A percentile compares a stretch with the other conserved stretches of the same genome.
Conservation (phyloP, 2,113 vertebrate species). For the Entelurus aequoreus region DNA sequence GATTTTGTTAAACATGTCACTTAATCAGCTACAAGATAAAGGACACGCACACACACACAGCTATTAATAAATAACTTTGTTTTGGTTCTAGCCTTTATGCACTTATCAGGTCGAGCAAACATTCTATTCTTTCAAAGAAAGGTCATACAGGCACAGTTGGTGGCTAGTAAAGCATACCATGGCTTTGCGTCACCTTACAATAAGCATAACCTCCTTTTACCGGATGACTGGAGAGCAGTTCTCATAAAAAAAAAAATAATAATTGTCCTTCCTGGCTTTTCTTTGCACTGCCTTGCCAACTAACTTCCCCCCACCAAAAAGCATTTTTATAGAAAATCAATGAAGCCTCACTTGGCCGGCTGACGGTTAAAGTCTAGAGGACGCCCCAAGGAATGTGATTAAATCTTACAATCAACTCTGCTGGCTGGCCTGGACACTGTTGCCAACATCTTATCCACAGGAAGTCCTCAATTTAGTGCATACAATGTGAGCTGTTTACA, state of each 20-base stretch:
- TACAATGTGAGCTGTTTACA: slow-evolving; percentile 52
- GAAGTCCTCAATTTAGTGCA: slow-evolving; percentile 45
- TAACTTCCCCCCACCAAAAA: slow-evolving; percentile 33
- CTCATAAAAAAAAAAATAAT: slow-evolving; percentile 20
- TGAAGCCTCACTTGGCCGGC: slow-evolving; percentile 20
- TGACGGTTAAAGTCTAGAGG: slow-evolving; percentile 32
- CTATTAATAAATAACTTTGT: slow-evolving; percentile 37
- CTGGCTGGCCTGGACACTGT: slow-evolving; percentile 34
- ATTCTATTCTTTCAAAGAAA: slow-evolving; percentile 42
- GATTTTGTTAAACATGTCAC: slow-evolving; percentile 45
- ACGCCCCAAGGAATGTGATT: slow-evolving; percentile 30
- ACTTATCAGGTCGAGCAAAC: slow-evolving; percentile 44
- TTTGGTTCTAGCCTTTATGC: slow-evolving; percentile 22
- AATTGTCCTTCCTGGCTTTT: slow-evolving; percentile 38
- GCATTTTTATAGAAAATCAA: slow-evolving; percentile 45
- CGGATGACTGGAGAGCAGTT: slow-evolving; percentile 37
- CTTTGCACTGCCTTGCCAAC: slow-evolving; percentile 20
- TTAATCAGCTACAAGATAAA: slow-evolving; percentile 39
- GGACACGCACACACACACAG: neutral
- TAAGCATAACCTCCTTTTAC: slow-evolving; percentile 42
- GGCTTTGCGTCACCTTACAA: slow-evolving; percentile 53
- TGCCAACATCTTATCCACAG: slow-evolving; percentile 48
- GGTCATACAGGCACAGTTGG: slow-evolving; percentile 27
- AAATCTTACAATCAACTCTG: slow-evolving; percentile 31
- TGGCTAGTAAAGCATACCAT: slow-evolving; percentile 24